Conservation (phyloP, 1,140 invertebrate species). For the Adoxophyes honmai region DNA sequence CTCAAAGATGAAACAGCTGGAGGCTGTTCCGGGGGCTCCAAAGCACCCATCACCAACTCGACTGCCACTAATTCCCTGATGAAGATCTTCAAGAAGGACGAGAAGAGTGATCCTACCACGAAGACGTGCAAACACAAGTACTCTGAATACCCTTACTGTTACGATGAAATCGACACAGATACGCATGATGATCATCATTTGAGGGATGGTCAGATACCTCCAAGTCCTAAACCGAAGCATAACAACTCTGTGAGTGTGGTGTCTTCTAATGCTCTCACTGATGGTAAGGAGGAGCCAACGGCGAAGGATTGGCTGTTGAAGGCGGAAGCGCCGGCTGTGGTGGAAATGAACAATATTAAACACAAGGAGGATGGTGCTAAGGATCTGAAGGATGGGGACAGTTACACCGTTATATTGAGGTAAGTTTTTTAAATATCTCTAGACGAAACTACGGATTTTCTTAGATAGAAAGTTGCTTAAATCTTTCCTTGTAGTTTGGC, state of each 20-base stretch:
- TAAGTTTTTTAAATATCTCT: slow-evolving; percentile 43
- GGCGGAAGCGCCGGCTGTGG: slow-evolving; percentile 51
- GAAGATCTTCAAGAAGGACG: slow-evolving; percentile 67
- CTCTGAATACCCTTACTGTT: slow-evolving; percentile 90
- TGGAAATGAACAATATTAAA: slow-evolving; percentile 71
- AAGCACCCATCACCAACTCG: slow-evolving; percentile 49
- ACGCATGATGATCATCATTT: slow-evolving; percentile 80
- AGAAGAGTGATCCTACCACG: slow-evolving; percentile 73
- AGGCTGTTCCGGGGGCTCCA: slow-evolving; percentile 78
- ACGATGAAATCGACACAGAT: slow-evolving; percentile 86
- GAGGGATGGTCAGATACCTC: slow-evolving; percentile 59
- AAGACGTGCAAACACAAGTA: slow-evolving; percentile 91
- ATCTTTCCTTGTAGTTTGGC: too few relatives aligned
- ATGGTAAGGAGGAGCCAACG: slow-evolving; percentile 63
- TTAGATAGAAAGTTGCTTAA: too few relatives aligned
- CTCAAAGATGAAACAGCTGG: slow-evolving; percentile 79
- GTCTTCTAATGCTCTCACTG: slow-evolving; percentile 62
- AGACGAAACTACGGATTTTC: too few relatives aligned
- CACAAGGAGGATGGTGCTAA: slow-evolving; percentile 63
- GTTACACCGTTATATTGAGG: slow-evolving; percentile 82
- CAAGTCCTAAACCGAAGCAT: slow-evolving; percentile 62
- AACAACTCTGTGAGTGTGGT: slow-evolving; percentile 69
- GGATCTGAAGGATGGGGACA: slow-evolving; percentile 78
- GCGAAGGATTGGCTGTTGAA: slow-evolving; percentile 70
- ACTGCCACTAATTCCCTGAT: slow-evolving; percentile 59